A percentile compares a stretch with the other conserved stretches of the same genome.
Conservation (phyloP, 2,797 vertebrate species). For the Karalla daura region DNA sequence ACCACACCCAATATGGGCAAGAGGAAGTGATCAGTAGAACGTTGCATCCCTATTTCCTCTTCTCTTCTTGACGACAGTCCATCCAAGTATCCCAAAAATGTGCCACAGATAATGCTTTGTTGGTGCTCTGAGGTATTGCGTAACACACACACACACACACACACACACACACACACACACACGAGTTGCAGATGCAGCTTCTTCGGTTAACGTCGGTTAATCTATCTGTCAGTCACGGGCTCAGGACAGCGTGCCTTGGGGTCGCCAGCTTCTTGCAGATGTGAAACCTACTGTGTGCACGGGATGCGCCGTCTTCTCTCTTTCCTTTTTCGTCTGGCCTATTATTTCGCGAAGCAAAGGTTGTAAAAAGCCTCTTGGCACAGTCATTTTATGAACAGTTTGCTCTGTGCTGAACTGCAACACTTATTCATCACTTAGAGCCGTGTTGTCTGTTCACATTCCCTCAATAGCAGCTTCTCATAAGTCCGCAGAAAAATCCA, state of each 20-base stretch:
- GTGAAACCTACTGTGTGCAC: background rate
- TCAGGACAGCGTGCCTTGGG: background rate
- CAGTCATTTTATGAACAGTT: constrained; percentile 31
- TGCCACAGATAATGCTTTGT: background rate
- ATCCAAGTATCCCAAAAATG: background rate
- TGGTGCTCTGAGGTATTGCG: background rate
- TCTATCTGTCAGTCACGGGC: background rate
- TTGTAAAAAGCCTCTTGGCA: constrained; percentile 10
- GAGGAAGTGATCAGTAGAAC: constrained; percentile 7
- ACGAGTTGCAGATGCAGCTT: background rate
- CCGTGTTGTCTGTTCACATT: constrained; percentile 28
- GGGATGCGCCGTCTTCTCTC: background rate
- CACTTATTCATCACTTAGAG: constrained; percentile 14
- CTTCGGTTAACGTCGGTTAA: background rate
- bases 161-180: too few relatives aligned
- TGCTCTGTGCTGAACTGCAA: constrained; percentile 13
- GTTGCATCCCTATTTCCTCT: background rate
- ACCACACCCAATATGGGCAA: background rate
- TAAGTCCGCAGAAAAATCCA: constrained; percentile 19
- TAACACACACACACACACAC: background rate
- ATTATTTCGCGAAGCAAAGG: constrained; percentile 6
- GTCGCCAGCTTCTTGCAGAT: background rate
- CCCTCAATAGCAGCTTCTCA: constrained; percentile 5
- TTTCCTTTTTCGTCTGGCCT: background rate
- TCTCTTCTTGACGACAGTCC: background rate